A percentile compares a stretch with the other conserved stretches of the same genome.
phyloP scores from a whole-genome alignment of 1,140 invertebrate species.

The Reticulitermes speratus region DNA sequence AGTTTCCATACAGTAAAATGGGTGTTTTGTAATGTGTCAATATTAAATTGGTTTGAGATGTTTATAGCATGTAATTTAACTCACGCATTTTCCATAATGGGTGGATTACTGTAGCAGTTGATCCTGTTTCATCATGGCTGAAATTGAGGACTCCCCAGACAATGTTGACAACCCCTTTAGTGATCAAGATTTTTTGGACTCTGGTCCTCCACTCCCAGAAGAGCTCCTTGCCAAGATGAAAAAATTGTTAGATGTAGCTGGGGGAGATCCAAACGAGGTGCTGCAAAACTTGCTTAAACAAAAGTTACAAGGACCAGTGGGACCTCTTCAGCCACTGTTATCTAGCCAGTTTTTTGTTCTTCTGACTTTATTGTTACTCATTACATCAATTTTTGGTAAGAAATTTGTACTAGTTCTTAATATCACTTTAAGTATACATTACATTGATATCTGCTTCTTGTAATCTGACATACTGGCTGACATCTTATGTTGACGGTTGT shows the following conservation, averaged over 20 bases:
- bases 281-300: constrained; percentile 48
- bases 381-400: constrained; percentile 46
- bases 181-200: neutral
- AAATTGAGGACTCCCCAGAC: neutral
- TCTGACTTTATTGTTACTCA: constrained; percentile 41
- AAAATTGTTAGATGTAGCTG: constrained; percentile 50
- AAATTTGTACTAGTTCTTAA: constrained; percentile 23
- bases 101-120: neutral
- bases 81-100: neutral
- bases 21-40: too few relatives aligned
- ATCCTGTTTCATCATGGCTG: neutral
- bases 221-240: constrained; percentile 58
- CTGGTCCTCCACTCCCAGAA: constrained; percentile 48
- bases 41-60: neutral
- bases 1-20: too few relatives aligned
- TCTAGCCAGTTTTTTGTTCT: constrained; percentile 34
- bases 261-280: constrained; percentile 54
- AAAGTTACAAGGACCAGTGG: neutral
- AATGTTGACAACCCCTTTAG: neutral
- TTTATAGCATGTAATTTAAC: neutral
- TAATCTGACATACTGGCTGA: too few relatives aligned
- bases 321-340: neutral
- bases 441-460: too few relatives aligned
- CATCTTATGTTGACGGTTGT: too few relatives aligned
- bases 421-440: too few relatives aligned